These are phyloP conservation scores for Potamarius usumacintae DNA, from an alignment of 2,113 vertebrate species.

Conservation along the genomic window DNA sequence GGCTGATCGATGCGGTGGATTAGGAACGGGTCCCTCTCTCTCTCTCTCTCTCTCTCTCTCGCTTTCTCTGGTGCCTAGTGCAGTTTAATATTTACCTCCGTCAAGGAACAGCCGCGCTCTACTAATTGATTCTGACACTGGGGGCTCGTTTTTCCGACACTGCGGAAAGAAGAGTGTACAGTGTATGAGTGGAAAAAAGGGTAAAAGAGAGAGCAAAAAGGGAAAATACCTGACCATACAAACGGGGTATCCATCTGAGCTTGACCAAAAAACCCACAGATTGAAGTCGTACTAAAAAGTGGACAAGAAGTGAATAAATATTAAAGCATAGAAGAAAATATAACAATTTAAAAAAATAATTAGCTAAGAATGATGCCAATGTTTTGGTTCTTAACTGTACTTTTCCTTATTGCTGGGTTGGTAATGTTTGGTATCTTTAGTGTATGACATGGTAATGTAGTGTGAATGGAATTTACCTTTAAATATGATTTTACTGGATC, in stretches of 20 bases:
- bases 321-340: not conserved
- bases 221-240: not conserved
- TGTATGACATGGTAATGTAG: not conserved
- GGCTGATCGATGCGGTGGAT: slow-evolving; percentile 96
- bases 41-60: slow-evolving; percentile 56
- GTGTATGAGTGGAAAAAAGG: slow-evolving; percentile 13
- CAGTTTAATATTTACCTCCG: slow-evolving; percentile 90
- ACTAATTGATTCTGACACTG: slow-evolving; percentile 88
- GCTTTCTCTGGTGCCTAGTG: slow-evolving; percentile 70
- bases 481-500: not conserved
- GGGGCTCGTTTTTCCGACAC: slow-evolving; percentile 75
- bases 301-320: not conserved
- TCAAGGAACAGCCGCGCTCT: slow-evolving; percentile 79
- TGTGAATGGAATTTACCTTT: not conserved
- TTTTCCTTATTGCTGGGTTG: not conserved
- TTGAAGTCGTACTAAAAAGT: not conserved
- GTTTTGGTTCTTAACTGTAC: not conserved
- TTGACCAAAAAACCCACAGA: not conserved
- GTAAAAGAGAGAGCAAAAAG: slow-evolving; percentile 20
- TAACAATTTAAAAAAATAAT: not conserved
- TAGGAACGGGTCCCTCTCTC: slow-evolving; percentile 80
- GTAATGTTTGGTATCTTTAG: not conserved
- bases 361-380: not conserved
- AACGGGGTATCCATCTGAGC: not conserved
- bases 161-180: slow-evolving; percentile 73